Conservation (phyloP, 2,888 invertebrate species). For the Drosophila borealis region DNA sequence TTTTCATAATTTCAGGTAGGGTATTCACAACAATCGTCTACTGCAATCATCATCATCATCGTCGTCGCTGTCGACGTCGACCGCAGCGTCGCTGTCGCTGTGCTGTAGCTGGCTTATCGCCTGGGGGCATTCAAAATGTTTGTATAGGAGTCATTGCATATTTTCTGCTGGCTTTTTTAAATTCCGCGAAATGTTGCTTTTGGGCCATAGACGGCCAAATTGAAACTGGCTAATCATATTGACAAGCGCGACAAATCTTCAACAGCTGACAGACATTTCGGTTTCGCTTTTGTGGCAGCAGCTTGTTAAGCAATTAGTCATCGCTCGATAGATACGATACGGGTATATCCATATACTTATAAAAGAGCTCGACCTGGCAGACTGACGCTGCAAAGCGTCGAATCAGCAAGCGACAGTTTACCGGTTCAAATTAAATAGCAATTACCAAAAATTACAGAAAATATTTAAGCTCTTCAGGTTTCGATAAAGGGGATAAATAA, state of each 20-base stretch:
- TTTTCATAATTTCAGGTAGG: not conserved
- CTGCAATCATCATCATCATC: slow-evolving; percentile 44
- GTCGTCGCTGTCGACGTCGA: slow-evolving; percentile 28
- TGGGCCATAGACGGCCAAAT: slow-evolving; percentile 26
- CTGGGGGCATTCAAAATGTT: slow-evolving; percentile 55
- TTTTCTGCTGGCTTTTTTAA: slow-evolving; percentile 31
- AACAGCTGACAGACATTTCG: slow-evolving; percentile 42
- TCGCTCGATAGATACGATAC: slow-evolving; percentile 5
- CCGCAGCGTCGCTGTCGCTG: slow-evolving; percentile 9
- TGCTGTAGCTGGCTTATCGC: slow-evolving; percentile 30
- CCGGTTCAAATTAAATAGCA: too few species aligned
- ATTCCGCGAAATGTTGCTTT: slow-evolving; percentile 48
- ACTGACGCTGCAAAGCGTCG: too few species aligned
- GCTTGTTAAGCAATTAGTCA: slow-evolving; percentile 61
- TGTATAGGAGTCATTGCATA: slow-evolving; percentile 41
- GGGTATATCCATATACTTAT: not conserved
- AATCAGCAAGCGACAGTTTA: too few species aligned
- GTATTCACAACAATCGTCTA: slow-evolving; percentile 28
- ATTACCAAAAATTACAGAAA: too few species aligned
- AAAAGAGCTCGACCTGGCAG: too few species aligned
- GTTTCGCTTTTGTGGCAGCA: slow-evolving; percentile 32
- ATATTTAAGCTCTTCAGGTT: too few species aligned
- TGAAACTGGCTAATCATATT: slow-evolving; percentile 55
- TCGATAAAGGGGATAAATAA: too few species aligned
- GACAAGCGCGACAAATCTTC: slow-evolving; percentile 66